A percentile compares a stretch with the other conserved stretches of the same genome.
Evolutionary conservation across 1,140 invertebrate genomes (phyloP).

Genomic region (Solenopsis fugax): DNA sequence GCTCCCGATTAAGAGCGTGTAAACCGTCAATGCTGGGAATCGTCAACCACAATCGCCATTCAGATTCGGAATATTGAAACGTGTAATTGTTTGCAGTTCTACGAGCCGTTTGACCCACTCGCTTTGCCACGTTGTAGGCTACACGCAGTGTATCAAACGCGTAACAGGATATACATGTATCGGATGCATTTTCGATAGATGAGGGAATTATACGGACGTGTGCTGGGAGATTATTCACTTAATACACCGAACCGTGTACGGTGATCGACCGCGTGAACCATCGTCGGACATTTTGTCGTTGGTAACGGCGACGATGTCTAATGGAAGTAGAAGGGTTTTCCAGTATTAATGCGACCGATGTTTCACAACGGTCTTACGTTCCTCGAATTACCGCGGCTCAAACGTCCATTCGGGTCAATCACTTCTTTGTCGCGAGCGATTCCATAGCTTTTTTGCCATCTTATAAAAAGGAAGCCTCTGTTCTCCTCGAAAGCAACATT

Average conservation of each 20-base stretch:
- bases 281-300: slow-evolving; percentile 52
- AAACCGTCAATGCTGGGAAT: not conserved
- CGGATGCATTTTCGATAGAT: slow-evolving; percentile 30
- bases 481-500: not conserved
- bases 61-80: not conserved
- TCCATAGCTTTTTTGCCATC: not conserved
- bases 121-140: not conserved
- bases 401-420: slow-evolving; percentile 32
- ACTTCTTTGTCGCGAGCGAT: slow-evolving; percentile 31
- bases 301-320: not conserved
- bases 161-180: slow-evolving; percentile 17
- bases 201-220: slow-evolving; percentile 18
- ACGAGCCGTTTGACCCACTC: not conserved
- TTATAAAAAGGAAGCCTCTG: not conserved
- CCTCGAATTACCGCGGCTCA: slow-evolving; percentile 37
- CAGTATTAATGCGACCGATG: slow-evolving; percentile 32
- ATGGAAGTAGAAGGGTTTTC: slow-evolving; percentile 62
- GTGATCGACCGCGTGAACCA: slow-evolving; percentile 20
- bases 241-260: slow-evolving; percentile 20
- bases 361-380: slow-evolving; percentile 38
- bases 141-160: slow-evolving; percentile 33
- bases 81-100: slow-evolving; percentile 5
- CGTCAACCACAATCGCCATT: not conserved
- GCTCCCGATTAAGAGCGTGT: not conserved
- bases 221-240: slow-evolving; percentile 36